Evolutionary conservation across 1,140 invertebrate species (phyloP), one percentile per base, ranked within the genome.

Genomic region (Zaprionus tsacasi): DNA sequence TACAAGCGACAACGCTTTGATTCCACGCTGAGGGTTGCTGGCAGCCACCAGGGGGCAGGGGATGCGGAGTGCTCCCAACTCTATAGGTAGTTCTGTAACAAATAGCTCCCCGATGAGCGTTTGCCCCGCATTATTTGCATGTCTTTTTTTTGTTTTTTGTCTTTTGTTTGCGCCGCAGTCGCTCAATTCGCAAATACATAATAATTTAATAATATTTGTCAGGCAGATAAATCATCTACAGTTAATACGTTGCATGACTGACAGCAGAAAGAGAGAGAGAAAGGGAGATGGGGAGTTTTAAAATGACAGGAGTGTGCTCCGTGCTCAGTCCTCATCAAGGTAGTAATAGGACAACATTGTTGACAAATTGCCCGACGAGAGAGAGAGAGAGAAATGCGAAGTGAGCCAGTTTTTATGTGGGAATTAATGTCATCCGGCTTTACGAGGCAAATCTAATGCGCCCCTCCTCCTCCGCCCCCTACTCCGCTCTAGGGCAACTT

Each of bases 191-290:
- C 66, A 56, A 74, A 76, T 76, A 77, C 69, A 85, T 80, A 91
- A 91, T 91, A 91, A 91, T 87, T 87, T 85, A 91, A 90, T 91
- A 91, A 90, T 90, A 91, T 79, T 81, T 91, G 89, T 91, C 82
- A 91, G 82, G 57, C 75, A 79, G 81, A 83, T 89, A 91, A 91
- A 91, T 91, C 90, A 83, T 78, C 57, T 71, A 48, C 65, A 82
- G 74, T 81, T 91, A 91, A 91, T 91, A 90, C 80, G 90, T 91
- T 91, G 89, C 85, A 77, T 75, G 76, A 69, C 25, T 85, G 81
- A 76, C 83, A 88, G 80, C 25, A 1, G 6, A 21, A 2, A 21
- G 50, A 21, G 50, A 55, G 6, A 0, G 1, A 3, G 43, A 21
- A 6, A 21, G 3, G 7, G 25, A n/a, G n/a, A n/a, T n/a, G n/a